Evolutionary conservation across 2,888 invertebrate genomes (phyloP), one percentile per base, ranked within the genome.

Genomic region (Ochropacha duplaris): DNA sequence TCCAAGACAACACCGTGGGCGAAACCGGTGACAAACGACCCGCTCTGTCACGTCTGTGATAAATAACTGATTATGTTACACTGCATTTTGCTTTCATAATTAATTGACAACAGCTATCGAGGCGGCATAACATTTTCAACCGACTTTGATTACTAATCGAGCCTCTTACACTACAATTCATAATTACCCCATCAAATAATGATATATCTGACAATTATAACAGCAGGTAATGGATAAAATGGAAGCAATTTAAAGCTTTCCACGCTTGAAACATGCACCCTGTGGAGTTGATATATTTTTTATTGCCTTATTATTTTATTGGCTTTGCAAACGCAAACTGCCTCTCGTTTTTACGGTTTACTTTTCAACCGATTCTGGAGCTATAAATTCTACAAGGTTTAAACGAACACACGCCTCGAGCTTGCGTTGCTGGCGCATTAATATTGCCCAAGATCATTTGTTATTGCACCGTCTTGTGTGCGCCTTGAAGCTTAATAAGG

Each of bases 61-160:
- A 91, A 92, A 92, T 92, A 90, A 89, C 92, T 90, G 90, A 92
- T 91, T 90, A 85, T 88, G 86, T 90, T 91, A 88, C 90, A 86
- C 83, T 85, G 83, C 84, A 86, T 90, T 90, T 90, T 85, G 86
- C 86, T 71, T 84, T 87, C 79, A 88, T 89, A 88, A 91, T 90
- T 92, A 92, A 90, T 89, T 86, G 87, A 87, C 85, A 84, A 78
- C 78, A 77, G 82, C 79, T 88, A 90, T 88, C 86, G 84, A 76
- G 78, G 80, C 76, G 78, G 76, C 73, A 77, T 81, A 81, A 83
- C 76, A 68, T 68, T 68, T 68, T 72, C 65, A 72, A 77, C 72
- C 71, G 71, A 72, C 73, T 82, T 80, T 80, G 78, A 84, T 79
- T 78, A 75, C 72, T 69, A 70, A 76, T 68, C 75, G 65, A 59